These are phyloP conservation scores for Pelecanus crispus DNA, from an alignment of 2,113 vertebrate species.

Conservation along the genomic window DNA sequence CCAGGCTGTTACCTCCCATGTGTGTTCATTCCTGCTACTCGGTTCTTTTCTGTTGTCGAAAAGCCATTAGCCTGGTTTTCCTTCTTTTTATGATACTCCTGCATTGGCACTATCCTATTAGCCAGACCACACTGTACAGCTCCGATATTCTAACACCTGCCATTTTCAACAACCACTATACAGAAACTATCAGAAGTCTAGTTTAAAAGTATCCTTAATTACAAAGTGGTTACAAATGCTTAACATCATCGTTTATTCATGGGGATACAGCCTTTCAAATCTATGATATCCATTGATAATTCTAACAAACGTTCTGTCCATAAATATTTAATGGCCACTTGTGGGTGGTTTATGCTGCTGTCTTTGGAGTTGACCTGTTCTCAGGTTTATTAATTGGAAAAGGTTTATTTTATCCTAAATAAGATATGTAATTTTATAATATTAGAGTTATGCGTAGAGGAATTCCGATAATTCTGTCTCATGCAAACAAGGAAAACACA, in stretches of 20 bases:
- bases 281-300: conserved; percentile 26
- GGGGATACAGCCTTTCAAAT: conserved; percentile 13
- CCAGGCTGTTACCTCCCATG: neutral
- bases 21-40: neutral
- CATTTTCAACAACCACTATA: neutral
- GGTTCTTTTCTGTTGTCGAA: neutral
- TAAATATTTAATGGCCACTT: conserved; percentile 62
- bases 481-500: conserved; percentile 2
- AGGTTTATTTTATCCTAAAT: conserved; percentile 45
- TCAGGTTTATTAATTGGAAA: conserved; percentile 47
- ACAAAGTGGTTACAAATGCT: conserved; percentile 5
- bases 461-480: neutral
- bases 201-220: conserved; percentile 21
- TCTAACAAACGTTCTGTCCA: conserved; percentile 18
- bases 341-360: conserved; percentile 43
- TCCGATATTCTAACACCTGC: neutral
- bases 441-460: neutral
- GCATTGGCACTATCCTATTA: accelerated
- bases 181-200: neutral
- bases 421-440: neutral
- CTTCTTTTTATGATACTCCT: neutral
- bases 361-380: conserved; percentile 42
- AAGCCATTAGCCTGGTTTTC: neutral
- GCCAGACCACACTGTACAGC: neutral
- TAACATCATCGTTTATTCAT: conserved; percentile 7